Percentiles rank a stretch among this genome's conserved stretches.
Conservation (phyloP, 2,888 invertebrate genomes). For the Troides aeacus region DNA sequence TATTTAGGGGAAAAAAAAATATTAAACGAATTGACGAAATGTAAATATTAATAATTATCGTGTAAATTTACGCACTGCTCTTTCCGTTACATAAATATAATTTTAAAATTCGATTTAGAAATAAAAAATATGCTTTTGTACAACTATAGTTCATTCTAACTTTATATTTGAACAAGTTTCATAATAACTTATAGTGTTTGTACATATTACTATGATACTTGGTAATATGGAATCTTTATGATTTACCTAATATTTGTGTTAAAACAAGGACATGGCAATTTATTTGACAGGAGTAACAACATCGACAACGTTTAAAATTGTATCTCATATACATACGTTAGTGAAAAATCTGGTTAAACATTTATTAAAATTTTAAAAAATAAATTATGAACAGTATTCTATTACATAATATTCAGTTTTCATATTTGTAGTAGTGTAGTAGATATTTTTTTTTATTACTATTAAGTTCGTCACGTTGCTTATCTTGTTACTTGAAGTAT, state of each 20-base stretch:
- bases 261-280: slow-evolving; percentile 12
- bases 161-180: background rate
- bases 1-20: slow-evolving; percentile 13
- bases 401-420: no score
- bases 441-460: background rate
- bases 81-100: background rate
- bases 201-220: background rate
- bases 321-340: background rate
- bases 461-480: slow-evolving; percentile 34
- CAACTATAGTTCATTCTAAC: no score
- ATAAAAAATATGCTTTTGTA: background rate
- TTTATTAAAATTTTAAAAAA: background rate
- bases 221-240: no score
- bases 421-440: background rate
- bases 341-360: background rate
- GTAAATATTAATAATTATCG: background rate
- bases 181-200: background rate
- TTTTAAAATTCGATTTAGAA: background rate
- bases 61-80: background rate
- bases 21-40: no score
- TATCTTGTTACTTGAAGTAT: slow-evolving; percentile 44
- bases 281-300: slow-evolving; percentile 4
- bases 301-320: slow-evolving; percentile 5
- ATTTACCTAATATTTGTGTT: slow-evolving; percentile 11
- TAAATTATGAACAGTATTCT: background rate